Evolutionary conservation across 2,113 vertebrate species (phyloP).

Genomic region (Vireo altiloquus): DNA sequence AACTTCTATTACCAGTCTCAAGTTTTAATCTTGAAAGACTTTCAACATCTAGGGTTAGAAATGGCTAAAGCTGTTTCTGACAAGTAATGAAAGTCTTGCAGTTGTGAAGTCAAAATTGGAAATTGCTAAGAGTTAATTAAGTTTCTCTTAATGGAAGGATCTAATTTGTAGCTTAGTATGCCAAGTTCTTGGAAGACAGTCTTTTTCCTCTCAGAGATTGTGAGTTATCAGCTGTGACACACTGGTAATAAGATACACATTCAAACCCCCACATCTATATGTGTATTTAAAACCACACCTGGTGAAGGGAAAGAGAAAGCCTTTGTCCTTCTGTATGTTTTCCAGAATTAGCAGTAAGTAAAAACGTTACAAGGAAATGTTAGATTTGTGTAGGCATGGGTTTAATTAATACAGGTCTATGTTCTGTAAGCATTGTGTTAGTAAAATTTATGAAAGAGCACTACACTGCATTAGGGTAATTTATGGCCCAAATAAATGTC

Average conservation of each 20-base stretch:
- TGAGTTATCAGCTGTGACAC: not conserved
- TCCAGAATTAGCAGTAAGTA: conserved; percentile 7
- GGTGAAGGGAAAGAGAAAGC: not conserved
- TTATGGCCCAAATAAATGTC: conserved; percentile 70
- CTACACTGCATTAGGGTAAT: conserved; percentile 63
- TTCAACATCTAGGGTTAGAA: not conserved
- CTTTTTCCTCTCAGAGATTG: not conserved
- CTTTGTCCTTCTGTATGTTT: not conserved
- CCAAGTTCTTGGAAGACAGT: not conserved
- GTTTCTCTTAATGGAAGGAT: not conserved
- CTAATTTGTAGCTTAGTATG: not conserved
- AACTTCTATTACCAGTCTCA: not conserved
- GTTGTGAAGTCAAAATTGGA: not conserved
- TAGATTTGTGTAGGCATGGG: conserved; percentile 53
- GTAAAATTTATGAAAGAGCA: conserved; percentile 62
- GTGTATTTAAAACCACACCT: not conserved
- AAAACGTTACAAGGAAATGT: conserved; percentile 13
- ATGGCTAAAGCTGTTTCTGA: not conserved
- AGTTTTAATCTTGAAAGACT: not conserved
- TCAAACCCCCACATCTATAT: not conserved
- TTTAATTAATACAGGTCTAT: conserved; percentile 47
- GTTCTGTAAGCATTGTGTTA: conserved; percentile 39
- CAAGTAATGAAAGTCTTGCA: not conserved
- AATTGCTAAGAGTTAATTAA: not conserved
- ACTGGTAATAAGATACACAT: not conserved